Evolutionary conservation across 2,113 vertebrate species (phyloP), one percentile per base, ranked within the genome.

Genomic region (Erinaceus europaeus): DNA sequence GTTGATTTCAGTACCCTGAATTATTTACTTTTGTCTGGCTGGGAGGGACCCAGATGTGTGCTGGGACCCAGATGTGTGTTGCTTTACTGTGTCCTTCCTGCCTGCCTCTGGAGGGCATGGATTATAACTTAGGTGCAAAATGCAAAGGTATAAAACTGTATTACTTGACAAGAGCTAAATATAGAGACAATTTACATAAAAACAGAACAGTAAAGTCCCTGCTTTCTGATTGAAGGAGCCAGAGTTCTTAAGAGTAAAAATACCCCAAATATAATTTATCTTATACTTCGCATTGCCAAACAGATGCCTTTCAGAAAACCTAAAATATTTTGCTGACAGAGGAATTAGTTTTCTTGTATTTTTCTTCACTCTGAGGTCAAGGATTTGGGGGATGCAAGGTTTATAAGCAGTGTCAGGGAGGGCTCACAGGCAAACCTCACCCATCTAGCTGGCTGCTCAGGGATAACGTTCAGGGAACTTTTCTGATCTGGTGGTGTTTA

Each of bases 401-500:
- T 25, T 21, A 7, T 55, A 25, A 55, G 20, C 27, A 25, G 53
- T 5, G 21, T n/a, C n/a, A 55, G 53, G 38, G 1, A 0, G 10
- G 44, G 62, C 20, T 74, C 29, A 18, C n/a, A 36, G 42, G 38
- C 38, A n/a, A 69, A 48, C 5, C 42, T 65, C 5, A 1, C 4
- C 15, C 18, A 11, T 12, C 48, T 1, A 4, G n/a, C 55, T 13
- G 4, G 52, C 14, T 2, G 59, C 46, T 52, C 71, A 13, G 57
- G 71, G 73, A 64, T 89, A 77, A 71, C 2, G 20, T n/a, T 64
- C 57, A 27, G 74, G n/a, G 17, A 21, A 61, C 44, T 50, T 44
- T 79, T 93, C 68, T n/a, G 20, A 86, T 86, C 1, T 3, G 0
- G 17, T 18, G 17, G 52, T 89, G 48, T 89, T 86, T 86, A 74